A percentile compares a stretch with the other conserved stretches of the same genome.
phyloP scores from a whole-genome alignment of 2,797 vertebrate species.

The Leptodactylus fallax region DNA sequence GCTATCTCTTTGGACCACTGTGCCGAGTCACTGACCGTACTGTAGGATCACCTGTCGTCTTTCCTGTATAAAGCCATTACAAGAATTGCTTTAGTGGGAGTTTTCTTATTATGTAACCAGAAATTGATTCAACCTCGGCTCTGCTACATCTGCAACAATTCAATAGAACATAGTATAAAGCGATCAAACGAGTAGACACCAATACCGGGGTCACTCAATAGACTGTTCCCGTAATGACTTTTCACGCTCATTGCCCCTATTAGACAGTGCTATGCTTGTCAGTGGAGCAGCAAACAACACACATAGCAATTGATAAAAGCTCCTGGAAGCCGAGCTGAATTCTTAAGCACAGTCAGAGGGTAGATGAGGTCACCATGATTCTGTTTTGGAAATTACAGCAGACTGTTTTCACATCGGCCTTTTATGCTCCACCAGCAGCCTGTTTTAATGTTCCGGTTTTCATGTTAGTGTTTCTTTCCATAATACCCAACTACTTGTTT shows the following conservation, averaged over 20 bases:
- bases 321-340: constrained; percentile 42
- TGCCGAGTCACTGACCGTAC: no score
- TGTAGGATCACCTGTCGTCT: background rate
- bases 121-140: background rate
- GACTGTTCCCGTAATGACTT: constrained; percentile 17
- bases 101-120: background rate
- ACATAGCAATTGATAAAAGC: constrained; percentile 51
- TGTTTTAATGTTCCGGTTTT: constrained; percentile 61
- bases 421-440: constrained; percentile 54
- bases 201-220: background rate
- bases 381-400: constrained; percentile 58
- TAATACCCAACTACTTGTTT: constrained; percentile 43
- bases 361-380: constrained; percentile 55
- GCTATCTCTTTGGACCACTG: no score
- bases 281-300: constrained; percentile 31
- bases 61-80: background rate
- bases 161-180: background rate
- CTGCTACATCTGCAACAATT: background rate
- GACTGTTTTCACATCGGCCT: constrained; percentile 49
- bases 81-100: background rate
- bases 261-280: constrained; percentile 6
- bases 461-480: constrained; percentile 56
- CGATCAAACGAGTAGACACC: background rate
- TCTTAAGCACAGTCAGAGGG: constrained; percentile 54
- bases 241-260: background rate